phyloP scores from a whole-genome alignment of 2,888 invertebrate genomes.

The Sialis lutaria region DNA sequence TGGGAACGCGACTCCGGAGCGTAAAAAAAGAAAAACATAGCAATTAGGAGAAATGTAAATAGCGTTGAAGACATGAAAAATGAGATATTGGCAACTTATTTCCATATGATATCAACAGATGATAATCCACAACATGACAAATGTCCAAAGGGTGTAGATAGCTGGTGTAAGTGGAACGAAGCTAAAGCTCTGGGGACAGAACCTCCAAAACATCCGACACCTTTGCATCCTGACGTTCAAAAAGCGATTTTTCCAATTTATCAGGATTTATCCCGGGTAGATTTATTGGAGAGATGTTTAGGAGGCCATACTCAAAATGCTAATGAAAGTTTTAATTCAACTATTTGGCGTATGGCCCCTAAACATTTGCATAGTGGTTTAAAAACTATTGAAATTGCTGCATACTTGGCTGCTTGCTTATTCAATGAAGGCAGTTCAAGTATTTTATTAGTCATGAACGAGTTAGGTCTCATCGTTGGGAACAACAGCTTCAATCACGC shows the following conservation, averaged over 20 bases:
- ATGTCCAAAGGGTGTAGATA: slow-evolving; percentile 10
- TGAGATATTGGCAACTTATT: slow-evolving; percentile 10
- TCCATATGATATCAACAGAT: slow-evolving; percentile 10
- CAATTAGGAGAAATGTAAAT: slow-evolving; percentile 6
- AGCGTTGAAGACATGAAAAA: slow-evolving; percentile 10
- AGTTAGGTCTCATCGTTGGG: slow-evolving; percentile 3
- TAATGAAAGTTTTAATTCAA: slow-evolving; percentile 7
- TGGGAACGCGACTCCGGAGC: slow-evolving; percentile 3
- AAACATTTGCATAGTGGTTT: slow-evolving; percentile 6
- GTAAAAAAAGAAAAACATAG: background rate
- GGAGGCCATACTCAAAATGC: slow-evolving; percentile 7
- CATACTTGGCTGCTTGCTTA: slow-evolving; percentile 5
- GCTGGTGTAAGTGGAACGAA: slow-evolving; percentile 10
- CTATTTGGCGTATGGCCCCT: slow-evolving; percentile 7
- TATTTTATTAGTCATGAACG: slow-evolving; percentile 6
- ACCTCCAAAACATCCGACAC: background rate
- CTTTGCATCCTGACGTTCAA: slow-evolving; percentile 4
- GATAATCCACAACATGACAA: slow-evolving; percentile 7
- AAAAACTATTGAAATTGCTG: slow-evolving; percentile 6
- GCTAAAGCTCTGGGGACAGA: slow-evolving; percentile 6
- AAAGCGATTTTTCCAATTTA: slow-evolving; percentile 8
- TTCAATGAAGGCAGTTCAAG: slow-evolving; percentile 7
- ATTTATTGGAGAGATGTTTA: slow-evolving; percentile 8
- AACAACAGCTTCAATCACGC: slow-evolving; percentile 5
- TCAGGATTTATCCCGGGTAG: slow-evolving; percentile 8